phyloP scores from a whole-genome alignment of 2,888 invertebrate genomes.

The Hylaea fasciaria region DNA sequence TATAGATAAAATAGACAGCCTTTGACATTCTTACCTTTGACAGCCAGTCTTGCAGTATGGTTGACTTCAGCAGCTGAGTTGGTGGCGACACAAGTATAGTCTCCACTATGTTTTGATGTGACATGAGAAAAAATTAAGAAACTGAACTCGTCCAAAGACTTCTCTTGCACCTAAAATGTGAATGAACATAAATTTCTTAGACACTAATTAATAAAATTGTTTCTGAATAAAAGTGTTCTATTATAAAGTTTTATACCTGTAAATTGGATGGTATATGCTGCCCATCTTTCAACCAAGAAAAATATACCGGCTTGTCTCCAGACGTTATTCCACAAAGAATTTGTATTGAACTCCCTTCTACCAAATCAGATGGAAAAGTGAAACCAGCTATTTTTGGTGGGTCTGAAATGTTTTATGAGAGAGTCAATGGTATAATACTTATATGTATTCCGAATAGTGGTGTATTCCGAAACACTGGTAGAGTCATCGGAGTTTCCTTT shows the following conservation, averaged over 20 bases:
- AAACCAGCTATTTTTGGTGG: conserved; percentile 95
- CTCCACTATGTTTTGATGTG: conserved; percentile 88
- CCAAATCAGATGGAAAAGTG: conserved; percentile 91
- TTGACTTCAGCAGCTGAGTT: conserved; percentile 89
- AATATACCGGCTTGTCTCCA: conserved; percentile 89
- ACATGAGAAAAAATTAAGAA: conserved; percentile 89
- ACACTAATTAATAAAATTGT: too few relatives aligned
- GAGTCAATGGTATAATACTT: background rate
- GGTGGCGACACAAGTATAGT: conserved; percentile 89
- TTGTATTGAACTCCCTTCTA: conserved; percentile 93
- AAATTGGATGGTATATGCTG: conserved; percentile 86
- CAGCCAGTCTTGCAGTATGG: conserved; percentile 88
- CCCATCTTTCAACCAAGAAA: conserved; percentile 89
- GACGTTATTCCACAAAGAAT: conserved; percentile 92
- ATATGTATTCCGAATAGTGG: background rate
- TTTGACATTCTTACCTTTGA: conserved; percentile 82
- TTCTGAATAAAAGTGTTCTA: too few relatives aligned
- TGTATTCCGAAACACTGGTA: too few relatives aligned
- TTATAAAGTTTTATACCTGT: conserved; percentile 75
- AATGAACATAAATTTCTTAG: background rate
- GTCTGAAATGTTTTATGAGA: conserved; percentile 69
- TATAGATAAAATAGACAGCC: background rate
- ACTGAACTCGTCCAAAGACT: conserved; percentile 89
- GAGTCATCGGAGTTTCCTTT: too few relatives aligned
- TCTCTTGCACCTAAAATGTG: conserved; percentile 85